Conservation (phyloP, 2,113 vertebrate species). For the Carettochelys insculpta region DNA sequence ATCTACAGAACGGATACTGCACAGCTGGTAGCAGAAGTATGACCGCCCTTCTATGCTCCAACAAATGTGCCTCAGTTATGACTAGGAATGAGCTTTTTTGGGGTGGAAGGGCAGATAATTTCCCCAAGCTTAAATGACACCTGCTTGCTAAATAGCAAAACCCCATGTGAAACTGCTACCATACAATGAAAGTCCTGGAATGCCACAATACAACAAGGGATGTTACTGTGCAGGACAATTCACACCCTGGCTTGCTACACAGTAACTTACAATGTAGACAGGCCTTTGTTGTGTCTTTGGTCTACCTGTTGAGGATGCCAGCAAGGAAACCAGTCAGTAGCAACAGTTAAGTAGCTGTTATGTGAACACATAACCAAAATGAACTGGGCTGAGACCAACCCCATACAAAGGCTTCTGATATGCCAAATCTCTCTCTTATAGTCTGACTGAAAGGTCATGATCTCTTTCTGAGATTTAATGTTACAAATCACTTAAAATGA, state of each 20-base stretch:
- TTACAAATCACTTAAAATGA: not conserved
- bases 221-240: not conserved
- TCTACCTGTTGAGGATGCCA: not conserved
- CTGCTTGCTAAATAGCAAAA: not conserved
- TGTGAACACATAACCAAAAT: not conserved
- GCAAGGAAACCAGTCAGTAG: not conserved
- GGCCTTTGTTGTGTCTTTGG: not conserved
- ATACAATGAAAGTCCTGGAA: not conserved
- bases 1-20: not conserved
- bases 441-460: not conserved
- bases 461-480: conserved; percentile 1
- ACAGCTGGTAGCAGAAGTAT: not conserved
- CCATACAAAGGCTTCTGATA: not conserved
- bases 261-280: not conserved
- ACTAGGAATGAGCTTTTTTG: not conserved
- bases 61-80: not conserved
- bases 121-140: not conserved
- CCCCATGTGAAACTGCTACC: not conserved
- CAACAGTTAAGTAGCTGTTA: not conserved
- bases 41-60: not conserved
- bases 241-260: not conserved
- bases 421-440: not conserved
- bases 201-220: not conserved
- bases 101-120: not conserved
- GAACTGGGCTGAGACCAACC: not conserved